Percentiles rank a stretch among this genome's conserved stretches.
Evolutionary conservation across 2,797 vertebrate species (phyloP).

Genomic region (Typhlichthys eigenmanni): DNA sequence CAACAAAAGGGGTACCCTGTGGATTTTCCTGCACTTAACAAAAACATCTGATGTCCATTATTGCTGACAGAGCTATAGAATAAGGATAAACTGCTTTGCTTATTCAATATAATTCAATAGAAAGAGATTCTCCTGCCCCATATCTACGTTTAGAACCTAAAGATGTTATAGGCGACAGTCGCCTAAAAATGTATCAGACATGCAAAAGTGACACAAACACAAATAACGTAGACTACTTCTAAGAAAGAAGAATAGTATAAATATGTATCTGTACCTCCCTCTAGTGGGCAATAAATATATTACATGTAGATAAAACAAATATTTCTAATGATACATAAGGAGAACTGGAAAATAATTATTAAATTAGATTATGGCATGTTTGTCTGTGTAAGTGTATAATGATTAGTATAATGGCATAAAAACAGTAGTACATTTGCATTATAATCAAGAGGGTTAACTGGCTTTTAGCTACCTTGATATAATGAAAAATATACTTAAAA

Average conservation of each 20-base stretch:
- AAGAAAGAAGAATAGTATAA: constrained; percentile 24
- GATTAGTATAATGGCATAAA: constrained; percentile 38
- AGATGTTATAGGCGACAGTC: constrained; percentile 44
- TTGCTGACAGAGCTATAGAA: constrained; percentile 66
- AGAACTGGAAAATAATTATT: no score
- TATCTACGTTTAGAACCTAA: constrained; percentile 55
- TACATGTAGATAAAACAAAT: background rate
- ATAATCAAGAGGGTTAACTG: no score
- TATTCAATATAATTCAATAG: constrained; percentile 48
- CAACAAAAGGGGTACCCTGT: constrained; percentile 69
- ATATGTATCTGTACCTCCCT: constrained; percentile 56
- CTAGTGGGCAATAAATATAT: constrained; percentile 58
- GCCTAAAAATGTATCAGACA: constrained; percentile 24
- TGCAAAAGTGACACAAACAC: constrained; percentile 42
- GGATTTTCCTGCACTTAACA: constrained; percentile 76
- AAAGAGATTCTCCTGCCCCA: constrained; percentile 48
- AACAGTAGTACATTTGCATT: no score
- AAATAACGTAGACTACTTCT: constrained; percentile 7
- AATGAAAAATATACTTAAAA: no score
- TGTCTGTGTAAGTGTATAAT: constrained; percentile 14
- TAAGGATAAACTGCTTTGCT: constrained; percentile 59
- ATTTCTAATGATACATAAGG: background rate
- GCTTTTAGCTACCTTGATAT: no score
- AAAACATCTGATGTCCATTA: constrained; percentile 81
- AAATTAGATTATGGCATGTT: no score